phyloP scores from a whole-genome alignment of 2,113 vertebrate species.

The Pteronura brasiliensis region DNA sequence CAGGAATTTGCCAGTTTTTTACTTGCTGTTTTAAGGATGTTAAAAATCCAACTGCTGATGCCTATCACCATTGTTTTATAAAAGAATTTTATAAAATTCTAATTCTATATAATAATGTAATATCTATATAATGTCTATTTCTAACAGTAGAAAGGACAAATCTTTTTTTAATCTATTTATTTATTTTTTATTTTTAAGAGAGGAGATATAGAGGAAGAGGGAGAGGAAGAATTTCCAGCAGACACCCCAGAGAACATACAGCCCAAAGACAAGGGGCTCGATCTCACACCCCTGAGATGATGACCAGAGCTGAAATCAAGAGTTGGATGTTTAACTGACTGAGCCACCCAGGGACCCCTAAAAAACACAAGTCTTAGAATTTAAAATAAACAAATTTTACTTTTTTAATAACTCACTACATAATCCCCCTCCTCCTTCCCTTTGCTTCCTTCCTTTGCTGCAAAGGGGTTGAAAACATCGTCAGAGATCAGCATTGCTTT shows the following conservation, averaged over 20 bases:
- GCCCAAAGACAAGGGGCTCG: neutral
- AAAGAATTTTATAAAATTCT: neutral
- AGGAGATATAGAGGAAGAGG: neutral
- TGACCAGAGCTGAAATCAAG: neutral
- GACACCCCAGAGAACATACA: neutral
- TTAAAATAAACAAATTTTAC: conserved; percentile 25
- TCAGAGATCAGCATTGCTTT: neutral
- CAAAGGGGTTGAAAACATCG: neutral
- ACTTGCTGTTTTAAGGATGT: neutral
- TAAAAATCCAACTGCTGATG: neutral
- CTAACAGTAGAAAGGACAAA: neutral
- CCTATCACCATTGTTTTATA: neutral
- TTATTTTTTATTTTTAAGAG: neutral
- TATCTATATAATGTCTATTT: too few relatives aligned
- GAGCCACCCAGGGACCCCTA: neutral
- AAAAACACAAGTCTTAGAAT: conserved; percentile 21
- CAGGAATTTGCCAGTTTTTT: neutral
- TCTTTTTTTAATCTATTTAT: neutral
- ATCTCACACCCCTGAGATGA: neutral
- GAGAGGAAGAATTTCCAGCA: neutral
- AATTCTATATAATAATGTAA: too few relatives aligned
- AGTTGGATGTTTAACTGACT: neutral
- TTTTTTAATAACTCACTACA: neutral
- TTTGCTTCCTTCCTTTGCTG: neutral
- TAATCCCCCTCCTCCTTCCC: neutral